Evolutionary conservation across 2,888 invertebrate species (phyloP), one percentile per base, ranked within the genome.

Genomic region (Parelbella ahira): DNA sequence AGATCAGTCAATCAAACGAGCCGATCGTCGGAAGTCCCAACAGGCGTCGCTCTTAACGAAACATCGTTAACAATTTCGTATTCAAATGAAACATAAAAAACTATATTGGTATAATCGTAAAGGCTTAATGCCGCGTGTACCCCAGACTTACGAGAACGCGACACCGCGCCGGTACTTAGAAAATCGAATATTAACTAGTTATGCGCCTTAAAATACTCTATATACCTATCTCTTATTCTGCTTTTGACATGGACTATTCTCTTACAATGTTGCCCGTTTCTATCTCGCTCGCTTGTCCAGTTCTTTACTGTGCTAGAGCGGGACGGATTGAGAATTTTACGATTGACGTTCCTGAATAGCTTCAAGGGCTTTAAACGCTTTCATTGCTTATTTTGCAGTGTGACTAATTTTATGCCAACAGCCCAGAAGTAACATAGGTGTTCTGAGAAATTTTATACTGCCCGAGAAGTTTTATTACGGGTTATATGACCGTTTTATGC

Each of bases 401-500:
- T 67, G 75, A 81, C 82, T 81, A 82, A 82, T 82, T 82, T 80
- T 76, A 80, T 74, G 65, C 74, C 63, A 63, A 67, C 67, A 63
- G 59, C 51, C 54, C 53, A 57, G 53, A 57, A 56, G 61, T 53
- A 60, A 51, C 47, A 48, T 55, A 56, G 62, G 59, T 55, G 61
- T 81, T 77, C 73, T 46, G 50, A 67, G 77, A 75, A 68, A 53
- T 56, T 48, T 50, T 47, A 51, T 53, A 54, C 48, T 54, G 51
- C 44, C 48, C 50, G 44, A 46, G 44, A 51, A 51, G 55, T 58
- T 54, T 60, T 56, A 58, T 51, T 49, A 48, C 51, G 44, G n/a
- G 32, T 48, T 52, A 47, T 54, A 55, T 47, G 47, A 45, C 25
- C 41, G 41, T 45, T 53, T 55, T 55, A 50, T 53, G 47, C 45